These are phyloP conservation scores for Scaptomyza tumidula DNA, from an alignment of 2,888 invertebrate species.

Conservation along the genomic window DNA sequence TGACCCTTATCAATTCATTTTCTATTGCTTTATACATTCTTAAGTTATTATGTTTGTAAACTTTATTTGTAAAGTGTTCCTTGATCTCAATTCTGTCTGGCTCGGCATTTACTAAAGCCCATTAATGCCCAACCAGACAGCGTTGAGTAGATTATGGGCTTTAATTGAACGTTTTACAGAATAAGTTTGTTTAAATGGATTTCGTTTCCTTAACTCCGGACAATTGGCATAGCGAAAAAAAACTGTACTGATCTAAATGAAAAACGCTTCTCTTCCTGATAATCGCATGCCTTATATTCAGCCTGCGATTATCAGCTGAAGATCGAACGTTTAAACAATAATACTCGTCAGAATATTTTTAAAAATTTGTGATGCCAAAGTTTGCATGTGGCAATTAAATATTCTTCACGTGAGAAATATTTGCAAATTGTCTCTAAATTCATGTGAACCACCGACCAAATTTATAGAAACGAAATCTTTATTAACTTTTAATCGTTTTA, in stretches of 20 bases:
- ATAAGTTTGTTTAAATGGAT: conserved; percentile 32
- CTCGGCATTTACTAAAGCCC: conserved; percentile 67
- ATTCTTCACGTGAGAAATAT: conserved; percentile 65
- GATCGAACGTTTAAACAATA: conserved; percentile 73
- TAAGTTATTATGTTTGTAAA: conserved; percentile 5
- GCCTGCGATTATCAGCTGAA: conserved; percentile 57
- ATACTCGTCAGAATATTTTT: conserved; percentile 71
- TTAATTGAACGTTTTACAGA: conserved; percentile 44
- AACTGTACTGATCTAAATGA: conserved; percentile 71
- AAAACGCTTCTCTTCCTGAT: conserved; percentile 77
- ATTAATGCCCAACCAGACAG: conserved; percentile 47
- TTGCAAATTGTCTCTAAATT: conserved; percentile 31
- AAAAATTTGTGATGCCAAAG: conserved; percentile 45
- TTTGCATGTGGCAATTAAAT: conserved; percentile 40
- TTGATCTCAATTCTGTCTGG: conserved; percentile 47
- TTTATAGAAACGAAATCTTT: conserved; percentile 15
- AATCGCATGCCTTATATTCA: conserved; percentile 33
- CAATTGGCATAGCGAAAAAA: conserved; percentile 48
- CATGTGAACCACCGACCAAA: conserved; percentile 15
- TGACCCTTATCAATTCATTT: conserved; percentile 33
- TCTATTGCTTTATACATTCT: conserved; percentile 1
- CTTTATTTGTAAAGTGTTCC: conserved; percentile 52
- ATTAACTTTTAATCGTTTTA: background rate
- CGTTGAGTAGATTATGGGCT: conserved; percentile 66
- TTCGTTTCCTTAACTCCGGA: conserved; percentile 19